These are phyloP conservation scores for Drosophila triauraria DNA, from an alignment of 1,140 invertebrate species.

Conservation along the genomic window DNA sequence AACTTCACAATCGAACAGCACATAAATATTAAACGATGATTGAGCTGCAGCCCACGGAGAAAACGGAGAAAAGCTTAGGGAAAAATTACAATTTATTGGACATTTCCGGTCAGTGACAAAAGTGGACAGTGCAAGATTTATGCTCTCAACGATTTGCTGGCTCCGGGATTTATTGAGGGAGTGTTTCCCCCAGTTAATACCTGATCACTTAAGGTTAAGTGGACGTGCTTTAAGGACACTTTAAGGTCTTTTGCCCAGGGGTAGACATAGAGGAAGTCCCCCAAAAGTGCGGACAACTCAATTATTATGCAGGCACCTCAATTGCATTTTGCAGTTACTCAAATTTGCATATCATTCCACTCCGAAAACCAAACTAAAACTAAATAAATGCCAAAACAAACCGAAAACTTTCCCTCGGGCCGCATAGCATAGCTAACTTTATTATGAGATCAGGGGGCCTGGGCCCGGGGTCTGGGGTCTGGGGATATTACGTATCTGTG, in stretches of 20 bases:
- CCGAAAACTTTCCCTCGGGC: conserved; percentile 58
- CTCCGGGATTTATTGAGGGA: conserved; percentile 53
- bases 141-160: conserved; percentile 62
- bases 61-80: conserved; percentile 53
- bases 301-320: conserved; percentile 79
- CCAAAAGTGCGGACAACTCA: conserved; percentile 40
- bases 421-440: conserved; percentile 61
- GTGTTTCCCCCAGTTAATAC: conserved; percentile 52
- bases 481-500: conserved; percentile 61
- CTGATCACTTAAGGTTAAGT: conserved; percentile 67
- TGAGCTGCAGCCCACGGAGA: conserved; percentile 62
- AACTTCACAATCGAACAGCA: conserved; percentile 80
- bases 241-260: conserved; percentile 8
- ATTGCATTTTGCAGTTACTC: conserved; percentile 79
- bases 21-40: conserved; percentile 84
- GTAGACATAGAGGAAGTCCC: not conserved
- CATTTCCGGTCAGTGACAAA: conserved; percentile 76
- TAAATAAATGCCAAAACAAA: conserved; percentile 80
- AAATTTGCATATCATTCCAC: conserved; percentile 79
- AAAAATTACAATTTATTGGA: conserved; percentile 84
- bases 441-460: conserved; percentile 63
- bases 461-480: conserved; percentile 13
- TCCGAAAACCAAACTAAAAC: conserved; percentile 70
- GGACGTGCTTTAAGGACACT: conserved; percentile 34
- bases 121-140: conserved; percentile 79